Evolutionary conservation across 2,888 invertebrate genomes (phyloP).

Genomic region (Geotrupes spiniger): DNA sequence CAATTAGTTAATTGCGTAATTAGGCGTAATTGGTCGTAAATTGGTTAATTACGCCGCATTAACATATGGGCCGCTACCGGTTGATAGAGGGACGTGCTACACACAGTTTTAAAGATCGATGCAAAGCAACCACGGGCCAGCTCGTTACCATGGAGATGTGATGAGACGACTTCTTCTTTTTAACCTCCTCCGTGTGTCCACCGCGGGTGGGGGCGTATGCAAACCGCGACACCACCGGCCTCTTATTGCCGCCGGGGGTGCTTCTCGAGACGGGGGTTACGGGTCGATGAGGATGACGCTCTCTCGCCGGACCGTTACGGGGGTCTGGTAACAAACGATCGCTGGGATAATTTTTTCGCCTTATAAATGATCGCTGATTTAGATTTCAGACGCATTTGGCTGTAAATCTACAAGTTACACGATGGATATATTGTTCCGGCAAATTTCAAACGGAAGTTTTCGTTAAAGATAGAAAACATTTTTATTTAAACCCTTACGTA

Average conservation of each 20-base stretch:
- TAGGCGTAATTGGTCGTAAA: background rate
- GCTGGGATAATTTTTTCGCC: conserved; percentile 9
- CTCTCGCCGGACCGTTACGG: conserved; percentile 13
- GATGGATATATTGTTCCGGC: conserved; percentile 1
- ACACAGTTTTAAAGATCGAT: conserved; percentile 53
- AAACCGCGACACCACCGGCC: conserved; percentile 39
- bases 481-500: no score
- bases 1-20: conserved; percentile 3
- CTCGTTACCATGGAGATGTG: conserved; percentile 55
- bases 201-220: conserved; percentile 40
- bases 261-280: conserved; percentile 9
- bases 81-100: conserved; percentile 34
- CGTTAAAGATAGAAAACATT: no score
- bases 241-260: conserved; percentile 31
- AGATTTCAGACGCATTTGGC: background rate
- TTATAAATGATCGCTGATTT: conserved; percentile 17
- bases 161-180: conserved; percentile 53
- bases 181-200: conserved; percentile 51
- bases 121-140: conserved; percentile 53
- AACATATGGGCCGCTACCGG: conserved; percentile 28
- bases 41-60: conserved; percentile 19
- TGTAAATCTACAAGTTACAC: no score
- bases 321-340: conserved; percentile 16
- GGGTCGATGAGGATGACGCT: conserved; percentile 13
- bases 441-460: no score